Evolutionary conservation across 1,140 invertebrate species (phyloP).

Genomic region (Drosophila auraria): DNA sequence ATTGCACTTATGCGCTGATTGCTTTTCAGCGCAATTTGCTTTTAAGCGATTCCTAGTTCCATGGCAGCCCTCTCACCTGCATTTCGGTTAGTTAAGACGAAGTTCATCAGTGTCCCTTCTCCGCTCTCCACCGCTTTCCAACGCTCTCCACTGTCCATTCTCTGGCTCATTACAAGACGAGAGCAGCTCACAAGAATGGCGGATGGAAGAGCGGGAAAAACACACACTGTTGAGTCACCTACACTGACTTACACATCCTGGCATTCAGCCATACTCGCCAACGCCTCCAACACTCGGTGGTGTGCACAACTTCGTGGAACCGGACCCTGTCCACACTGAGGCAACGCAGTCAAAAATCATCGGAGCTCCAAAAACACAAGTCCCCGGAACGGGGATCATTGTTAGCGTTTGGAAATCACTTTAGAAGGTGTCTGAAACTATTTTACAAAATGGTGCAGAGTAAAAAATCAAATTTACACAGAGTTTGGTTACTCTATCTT

Average conservation of each 20-base stretch:
- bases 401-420: too few relatives aligned
- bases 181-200: constrained; percentile 14
- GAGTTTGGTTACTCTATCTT: too few relatives aligned
- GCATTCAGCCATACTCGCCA: constrained; percentile 36
- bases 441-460: too few relatives aligned
- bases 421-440: too few relatives aligned
- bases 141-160: background rate
- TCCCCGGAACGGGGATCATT: too few relatives aligned
- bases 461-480: too few relatives aligned
- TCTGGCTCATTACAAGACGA: constrained; percentile 45
- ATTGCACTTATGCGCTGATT: constrained; percentile 73
- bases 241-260: constrained; percentile 28
- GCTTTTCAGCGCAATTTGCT: constrained; percentile 73
- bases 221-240: constrained; percentile 37
- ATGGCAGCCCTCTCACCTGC: constrained; percentile 22
- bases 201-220: constrained; percentile 19
- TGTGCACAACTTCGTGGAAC: constrained; percentile 15
- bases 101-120: constrained; percentile 43
- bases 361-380: background rate
- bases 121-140: too few relatives aligned
- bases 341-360: background rate
- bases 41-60: constrained; percentile 57
- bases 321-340: constrained; percentile 3
- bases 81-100: constrained; percentile 60
- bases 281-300: constrained; percentile 23